Evolutionary conservation across 2,888 invertebrate genomes (phyloP).

Genomic region (Mesorhabditis spiculigera): DNA sequence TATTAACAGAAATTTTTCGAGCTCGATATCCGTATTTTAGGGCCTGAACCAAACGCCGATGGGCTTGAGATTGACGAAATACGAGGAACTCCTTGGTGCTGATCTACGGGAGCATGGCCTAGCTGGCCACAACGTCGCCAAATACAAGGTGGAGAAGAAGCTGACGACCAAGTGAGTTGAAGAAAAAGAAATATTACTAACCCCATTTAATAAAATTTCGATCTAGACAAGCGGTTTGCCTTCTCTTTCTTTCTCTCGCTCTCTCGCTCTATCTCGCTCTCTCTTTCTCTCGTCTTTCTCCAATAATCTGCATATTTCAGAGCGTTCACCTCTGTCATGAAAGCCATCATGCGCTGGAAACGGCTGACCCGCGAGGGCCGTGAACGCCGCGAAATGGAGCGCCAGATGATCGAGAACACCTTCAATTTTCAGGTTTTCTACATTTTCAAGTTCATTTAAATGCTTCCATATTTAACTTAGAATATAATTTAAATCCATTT

Average conservation of each 20-base stretch:
- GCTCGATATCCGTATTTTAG: constrained; percentile 16
- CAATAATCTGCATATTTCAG: neutral
- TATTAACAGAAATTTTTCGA: constrained; percentile 3
- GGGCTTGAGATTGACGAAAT: constrained; percentile 36
- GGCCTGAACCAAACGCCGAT: constrained; percentile 34
- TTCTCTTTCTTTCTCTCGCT: no score
- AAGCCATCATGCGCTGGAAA: neutral
- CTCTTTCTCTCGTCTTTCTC: no score
- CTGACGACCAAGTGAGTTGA: constrained; percentile 33
- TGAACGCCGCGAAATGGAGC: neutral
- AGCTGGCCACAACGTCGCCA: constrained; percentile 40
- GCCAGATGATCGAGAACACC: neutral
- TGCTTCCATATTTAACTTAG: no score
- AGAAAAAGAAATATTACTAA: no score
- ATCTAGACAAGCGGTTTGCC: neutral
- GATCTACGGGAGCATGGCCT: constrained; percentile 46
- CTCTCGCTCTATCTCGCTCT: no score
- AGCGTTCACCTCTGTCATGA: neutral
- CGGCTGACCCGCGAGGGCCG: neutral
- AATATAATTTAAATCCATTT: neutral
- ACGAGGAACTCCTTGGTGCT: constrained; percentile 47
- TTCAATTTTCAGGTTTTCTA: neutral
- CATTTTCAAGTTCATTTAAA: neutral
- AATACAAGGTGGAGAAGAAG: constrained; percentile 42
- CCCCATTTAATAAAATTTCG: neutral